Evolutionary conservation across 2,888 invertebrate genomes (phyloP), one percentile per base, ranked within the genome.

Genomic region (Xylota sylvarum): DNA sequence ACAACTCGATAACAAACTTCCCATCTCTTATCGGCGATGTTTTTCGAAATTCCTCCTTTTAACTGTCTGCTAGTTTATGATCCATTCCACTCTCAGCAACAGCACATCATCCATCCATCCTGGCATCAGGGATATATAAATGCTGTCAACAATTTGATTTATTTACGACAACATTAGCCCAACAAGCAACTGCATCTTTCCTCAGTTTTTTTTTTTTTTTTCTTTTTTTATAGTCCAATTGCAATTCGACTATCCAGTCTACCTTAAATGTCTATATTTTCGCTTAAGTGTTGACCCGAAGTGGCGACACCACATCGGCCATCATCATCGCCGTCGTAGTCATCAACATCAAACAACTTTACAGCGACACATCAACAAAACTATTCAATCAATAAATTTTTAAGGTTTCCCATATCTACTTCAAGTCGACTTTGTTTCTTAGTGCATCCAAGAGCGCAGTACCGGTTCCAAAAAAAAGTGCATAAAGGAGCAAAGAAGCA

Each of bases 371-470:
- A 83, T 79, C 67, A 70, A 74, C 69, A 55, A 80, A 84, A 84
- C 84, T 84, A 80, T 74, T 80, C 69, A 74, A 81, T 76, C 81
- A 65, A 81, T 81, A 85, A 85, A 85, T 74, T 62, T 70, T 67
- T 1, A 32, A 37, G 46, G 40, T 32, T 43, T 64, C 5, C 40
- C 9, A 43, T 43, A 43, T 43, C 43, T 43, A n/a, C 14, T 23
- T 17, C 5, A 32, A 43, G 35, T 9, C 4, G 43, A 84, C 80
- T 74, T 74, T 84, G 84, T 80, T 58, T 46, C 69, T 50, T 7
- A n/a, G 12, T 35, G 6, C 60, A 17, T n/a, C n/a, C n/a, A n/a
- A n/a, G n/a, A n/a, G n/a, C n/a, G n/a, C n/a, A n/a, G 32, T 73
- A 80, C 79, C 64, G 69, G 69, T 56, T 62, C n/a, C 32, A 1